phyloP scores from a whole-genome alignment of 2,888 invertebrate genomes.

The Tetrapedia diversipes region DNA sequence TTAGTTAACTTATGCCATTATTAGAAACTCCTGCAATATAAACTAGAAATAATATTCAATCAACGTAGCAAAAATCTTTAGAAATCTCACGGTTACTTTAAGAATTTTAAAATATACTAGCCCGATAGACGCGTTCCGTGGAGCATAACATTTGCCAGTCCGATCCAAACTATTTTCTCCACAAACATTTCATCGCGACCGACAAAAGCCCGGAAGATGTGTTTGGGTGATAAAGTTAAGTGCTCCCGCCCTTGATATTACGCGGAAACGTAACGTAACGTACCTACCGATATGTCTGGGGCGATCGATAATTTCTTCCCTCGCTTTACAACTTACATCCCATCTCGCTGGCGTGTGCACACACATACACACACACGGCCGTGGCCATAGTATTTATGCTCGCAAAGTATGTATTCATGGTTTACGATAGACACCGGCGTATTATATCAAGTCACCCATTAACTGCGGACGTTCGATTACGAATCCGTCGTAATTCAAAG shows the following conservation, averaged over 20 bases:
- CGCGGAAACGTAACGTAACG: slow-evolving; percentile 7
- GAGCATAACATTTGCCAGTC: not conserved
- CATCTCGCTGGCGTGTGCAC: not conserved
- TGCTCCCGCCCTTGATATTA: slow-evolving; percentile 20
- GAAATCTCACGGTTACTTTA: no score
- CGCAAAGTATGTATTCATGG: slow-evolving; percentile 48
- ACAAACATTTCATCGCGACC: slow-evolving; percentile 2
- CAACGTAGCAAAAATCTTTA: no score
- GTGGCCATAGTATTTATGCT: slow-evolving; percentile 24
- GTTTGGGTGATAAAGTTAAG: slow-evolving; percentile 15
- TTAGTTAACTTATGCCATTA: not conserved
- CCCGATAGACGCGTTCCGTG: not conserved
- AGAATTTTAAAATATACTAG: not conserved
- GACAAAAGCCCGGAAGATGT: not conserved
- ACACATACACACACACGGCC: no score
- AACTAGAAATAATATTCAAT: no score
- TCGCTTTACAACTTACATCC: slow-evolving; percentile 3
- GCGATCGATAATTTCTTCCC: slow-evolving; percentile 2
- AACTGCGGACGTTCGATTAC: slow-evolving; percentile 62
- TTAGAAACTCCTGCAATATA: not conserved
- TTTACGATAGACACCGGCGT: slow-evolving; percentile 35
- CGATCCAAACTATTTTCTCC: not conserved
- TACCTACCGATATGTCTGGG: no score
- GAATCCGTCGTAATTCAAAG: slow-evolving; percentile 76
- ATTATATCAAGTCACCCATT: slow-evolving; percentile 57